Evolutionary conservation across 2,888 invertebrate genomes (phyloP), one percentile per base, ranked within the genome.

Genomic region (Acrobeloides nanus): DNA sequence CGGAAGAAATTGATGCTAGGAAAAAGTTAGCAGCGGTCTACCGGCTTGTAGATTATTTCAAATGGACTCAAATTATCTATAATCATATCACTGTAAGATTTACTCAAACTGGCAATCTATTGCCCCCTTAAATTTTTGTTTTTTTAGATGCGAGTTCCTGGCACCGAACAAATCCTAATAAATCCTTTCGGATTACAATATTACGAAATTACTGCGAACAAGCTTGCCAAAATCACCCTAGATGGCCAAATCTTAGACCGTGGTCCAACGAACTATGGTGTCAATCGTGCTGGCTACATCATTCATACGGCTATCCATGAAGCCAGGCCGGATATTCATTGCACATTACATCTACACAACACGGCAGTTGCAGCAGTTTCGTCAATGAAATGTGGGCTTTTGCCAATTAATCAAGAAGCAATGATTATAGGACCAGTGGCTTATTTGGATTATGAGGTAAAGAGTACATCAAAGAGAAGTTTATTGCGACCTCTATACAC

Each of bases 301-400:
- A n/a, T n/a, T n/a, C 27, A 8, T 38, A 6, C 8, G 37, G 10
- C 12, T 17, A 87, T 97, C 73, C 93, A 95, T 79, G 86, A 89
- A 44, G 87, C 89, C n/a, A 83, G 95, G 48, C 93, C 93, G 23
- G 95, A 95, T 78, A 83, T 93, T 67, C 86, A 87, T 73, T 92
- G 92, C 78, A 85, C 93, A 76, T 83, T 97, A 66, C 92, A 93
- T 79, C 82, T 93, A 65, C 88, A 89, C 72, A 85, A 87, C 64
- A 84, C 88, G 49, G 81, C 85, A 89, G 68, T 60, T 18, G 55
- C 54, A 0, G 62, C 62, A n/a, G 80, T 84, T 50, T 90, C 93
- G 26, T 83, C 87, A 57, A 81, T 86, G 74, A 84, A 84, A 74
- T 82, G 84, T 64, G 95, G 95, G 12, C 79, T 97, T 59, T 79